Conservation (phyloP, 2,113 vertebrate genomes). For the Cercocebus atys region DNA sequence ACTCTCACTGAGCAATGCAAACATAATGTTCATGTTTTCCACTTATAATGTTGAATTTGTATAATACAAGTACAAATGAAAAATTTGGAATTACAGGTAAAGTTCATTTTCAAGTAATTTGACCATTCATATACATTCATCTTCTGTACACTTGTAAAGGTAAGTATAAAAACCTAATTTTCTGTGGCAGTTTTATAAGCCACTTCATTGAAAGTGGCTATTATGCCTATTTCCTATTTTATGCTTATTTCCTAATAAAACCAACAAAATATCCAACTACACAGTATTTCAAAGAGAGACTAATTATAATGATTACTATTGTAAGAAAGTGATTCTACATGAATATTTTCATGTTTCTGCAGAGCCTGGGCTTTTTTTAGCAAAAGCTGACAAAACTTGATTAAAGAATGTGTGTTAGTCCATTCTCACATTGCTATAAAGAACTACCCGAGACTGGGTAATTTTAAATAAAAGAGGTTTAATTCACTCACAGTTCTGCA, state of each 20-base stretch:
- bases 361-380: background rate
- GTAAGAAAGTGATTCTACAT: background rate
- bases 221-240: background rate
- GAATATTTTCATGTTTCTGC: slow-evolving; percentile 22
- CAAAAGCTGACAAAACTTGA: background rate
- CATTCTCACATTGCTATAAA: too few relatives aligned
- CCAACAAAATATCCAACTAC: background rate
- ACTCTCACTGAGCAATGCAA: background rate
- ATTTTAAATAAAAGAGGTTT: too few relatives aligned
- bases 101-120: slow-evolving; percentile 5
- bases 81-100: background rate
- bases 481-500: too few relatives aligned
- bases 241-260: slow-evolving; percentile 11
- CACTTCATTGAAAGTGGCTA: background rate
- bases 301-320: slow-evolving; percentile 5
- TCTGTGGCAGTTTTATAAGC: background rate
- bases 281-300: background rate
- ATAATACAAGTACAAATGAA: background rate
- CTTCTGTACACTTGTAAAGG: background rate
- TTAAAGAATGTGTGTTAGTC: background rate
- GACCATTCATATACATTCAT: background rate
- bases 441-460: too few relatives aligned
- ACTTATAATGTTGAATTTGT: background rate
- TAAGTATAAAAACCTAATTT: background rate
- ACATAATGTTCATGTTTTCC: background rate